Percentiles rank a stretch among this genome's conserved stretches.
These are phyloP conservation scores for Alca torda DNA, from an alignment of 2,797 vertebrate species.

Conservation along the genomic window DNA sequence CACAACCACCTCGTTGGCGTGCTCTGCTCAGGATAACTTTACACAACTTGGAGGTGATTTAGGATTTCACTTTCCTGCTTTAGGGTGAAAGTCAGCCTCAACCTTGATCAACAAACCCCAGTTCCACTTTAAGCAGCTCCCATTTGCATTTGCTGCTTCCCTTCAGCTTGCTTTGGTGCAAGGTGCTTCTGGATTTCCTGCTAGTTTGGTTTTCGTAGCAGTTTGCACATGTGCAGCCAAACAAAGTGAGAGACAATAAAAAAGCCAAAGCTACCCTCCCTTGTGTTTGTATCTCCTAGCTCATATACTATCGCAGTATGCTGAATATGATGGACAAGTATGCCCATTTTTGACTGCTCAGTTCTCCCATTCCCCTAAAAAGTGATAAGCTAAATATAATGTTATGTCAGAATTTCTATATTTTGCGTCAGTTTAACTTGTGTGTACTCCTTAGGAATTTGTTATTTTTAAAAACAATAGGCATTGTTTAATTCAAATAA, in stretches of 20 bases:
- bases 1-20: fast-evolving
- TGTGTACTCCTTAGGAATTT: neutral
- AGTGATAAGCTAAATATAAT: neutral
- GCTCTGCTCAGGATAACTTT: neutral
- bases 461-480: neutral
- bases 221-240: neutral
- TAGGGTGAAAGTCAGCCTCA: neutral
- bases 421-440: neutral
- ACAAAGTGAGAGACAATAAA: neutral
- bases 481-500: neutral
- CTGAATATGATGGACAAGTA: neutral
- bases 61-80: neutral
- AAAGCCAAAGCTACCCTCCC: neutral
- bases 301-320: neutral
- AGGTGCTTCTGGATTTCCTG: neutral
- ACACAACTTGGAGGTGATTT: neutral
- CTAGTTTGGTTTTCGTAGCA: neutral
- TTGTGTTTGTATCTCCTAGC: neutral
- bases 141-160: neutral
- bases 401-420: neutral
- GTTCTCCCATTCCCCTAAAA: neutral
- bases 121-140: neutral
- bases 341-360: neutral
- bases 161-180: neutral
- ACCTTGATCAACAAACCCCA: neutral